A percentile compares a stretch with the other conserved stretches of the same genome.
Conservation (phyloP, 2,113 vertebrate genomes). For the Platycercus adscitus region DNA sequence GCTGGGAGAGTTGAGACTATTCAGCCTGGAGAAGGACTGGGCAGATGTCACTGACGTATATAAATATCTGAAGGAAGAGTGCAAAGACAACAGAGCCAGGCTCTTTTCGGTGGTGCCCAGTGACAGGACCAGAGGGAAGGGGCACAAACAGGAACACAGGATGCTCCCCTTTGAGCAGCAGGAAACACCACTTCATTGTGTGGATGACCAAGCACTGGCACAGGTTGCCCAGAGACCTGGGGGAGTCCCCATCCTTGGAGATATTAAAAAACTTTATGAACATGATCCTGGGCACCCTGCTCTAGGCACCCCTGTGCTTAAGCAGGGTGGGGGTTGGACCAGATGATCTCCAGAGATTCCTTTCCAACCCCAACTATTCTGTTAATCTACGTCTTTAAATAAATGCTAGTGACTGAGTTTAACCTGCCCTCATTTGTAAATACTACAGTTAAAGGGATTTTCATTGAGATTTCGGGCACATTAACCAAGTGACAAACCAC, state of each 20-base stretch:
- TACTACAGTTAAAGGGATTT: neutral
- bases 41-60: neutral
- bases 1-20: fast-evolving
- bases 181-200: neutral
- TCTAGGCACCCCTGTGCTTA: neutral
- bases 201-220: neutral
- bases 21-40: neutral
- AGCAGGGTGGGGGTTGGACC: fast-evolving
- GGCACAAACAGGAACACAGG: neutral
- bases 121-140: neutral
- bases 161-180: neutral
- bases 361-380: neutral
- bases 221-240: neutral
- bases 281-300: neutral
- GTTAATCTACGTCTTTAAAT: neutral
- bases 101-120: neutral
- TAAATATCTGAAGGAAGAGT: neutral
- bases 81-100: neutral
- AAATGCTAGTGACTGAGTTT: neutral
- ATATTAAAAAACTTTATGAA: neutral
- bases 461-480: neutral
- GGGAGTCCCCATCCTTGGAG: neutral
- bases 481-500: neutral
- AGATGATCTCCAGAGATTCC: neutral
- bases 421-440: neutral